A percentile compares a stretch with the other conserved stretches of the same genome.
phyloP scores from a whole-genome alignment of 2,888 invertebrate genomes.

The Timandra comae region DNA sequence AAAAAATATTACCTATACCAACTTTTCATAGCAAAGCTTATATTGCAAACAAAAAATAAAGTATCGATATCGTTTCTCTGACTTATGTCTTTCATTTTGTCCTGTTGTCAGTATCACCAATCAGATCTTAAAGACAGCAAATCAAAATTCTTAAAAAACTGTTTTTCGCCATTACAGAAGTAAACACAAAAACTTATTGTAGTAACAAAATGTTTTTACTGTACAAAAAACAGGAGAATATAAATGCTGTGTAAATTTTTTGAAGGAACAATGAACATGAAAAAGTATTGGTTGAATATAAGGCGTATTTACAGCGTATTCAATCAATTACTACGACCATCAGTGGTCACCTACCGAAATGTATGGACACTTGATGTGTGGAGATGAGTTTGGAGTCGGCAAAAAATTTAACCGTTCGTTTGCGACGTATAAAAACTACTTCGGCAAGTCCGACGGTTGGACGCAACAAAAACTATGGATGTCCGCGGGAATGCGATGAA shows the following conservation, averaged over 20 bases:
- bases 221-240: slow-evolving; percentile 25
- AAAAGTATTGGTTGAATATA: slow-evolving; percentile 35
- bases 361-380: slow-evolving; percentile 59
- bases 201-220: slow-evolving; percentile 22
- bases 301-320: slow-evolving; percentile 56
- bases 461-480: slow-evolving; percentile 56
- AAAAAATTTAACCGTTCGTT: slow-evolving; percentile 54
- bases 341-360: slow-evolving; percentile 54
- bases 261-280: slow-evolving; percentile 20
- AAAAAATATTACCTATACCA: no score
- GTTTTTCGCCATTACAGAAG: slow-evolving; percentile 8
- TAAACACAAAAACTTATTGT: no score
- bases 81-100: no score
- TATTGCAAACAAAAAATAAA: no score
- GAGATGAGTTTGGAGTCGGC: slow-evolving; percentile 57
- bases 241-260: slow-evolving; percentile 28
- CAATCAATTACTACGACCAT: slow-evolving; percentile 64
- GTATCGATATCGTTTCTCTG: no score
- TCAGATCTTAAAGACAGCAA: slow-evolving; percentile 11
- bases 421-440: slow-evolving; percentile 55
- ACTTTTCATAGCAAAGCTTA: no score
- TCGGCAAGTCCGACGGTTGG: slow-evolving; percentile 49
- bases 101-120: no score
- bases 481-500: slow-evolving; percentile 44
- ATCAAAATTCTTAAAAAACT: slow-evolving; percentile 18